phyloP scores from a whole-genome alignment of 2,113 vertebrate genomes.

The Ciconia maguari region DNA sequence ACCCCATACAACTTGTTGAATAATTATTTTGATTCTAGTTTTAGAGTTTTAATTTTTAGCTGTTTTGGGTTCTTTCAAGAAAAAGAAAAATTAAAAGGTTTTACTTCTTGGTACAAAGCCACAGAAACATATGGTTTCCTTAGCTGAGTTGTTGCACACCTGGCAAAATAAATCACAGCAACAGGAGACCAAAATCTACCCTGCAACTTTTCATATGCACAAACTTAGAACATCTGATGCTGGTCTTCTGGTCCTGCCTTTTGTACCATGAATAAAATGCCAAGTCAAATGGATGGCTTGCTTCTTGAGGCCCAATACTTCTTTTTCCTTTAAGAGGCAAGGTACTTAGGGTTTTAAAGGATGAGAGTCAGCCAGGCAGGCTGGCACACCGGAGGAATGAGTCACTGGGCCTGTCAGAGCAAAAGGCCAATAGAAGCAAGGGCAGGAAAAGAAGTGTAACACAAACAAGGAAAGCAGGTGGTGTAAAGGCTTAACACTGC shows the following conservation, averaged over 20 bases:
- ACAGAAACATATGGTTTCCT: conserved; percentile 59
- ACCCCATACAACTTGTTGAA: conserved; percentile 5
- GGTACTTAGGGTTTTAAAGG: not conserved
- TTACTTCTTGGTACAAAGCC: conserved; percentile 41
- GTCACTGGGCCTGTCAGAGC: not conserved
- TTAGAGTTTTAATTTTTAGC: conserved; percentile 17
- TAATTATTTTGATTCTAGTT: conserved; percentile 40
- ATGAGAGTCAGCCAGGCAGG: not conserved
- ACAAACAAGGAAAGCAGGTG: conserved; percentile 48
- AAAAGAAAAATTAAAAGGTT: not conserved
- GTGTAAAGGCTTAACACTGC: conserved; percentile 59
- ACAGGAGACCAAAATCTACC: conserved; percentile 42
- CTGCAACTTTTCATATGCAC: conserved; percentile 21
- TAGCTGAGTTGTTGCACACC: conserved; percentile 42
- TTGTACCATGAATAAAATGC: not conserved
- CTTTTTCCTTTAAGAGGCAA: conserved; percentile 13
- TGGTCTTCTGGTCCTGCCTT: not conserved
- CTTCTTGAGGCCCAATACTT: not conserved
- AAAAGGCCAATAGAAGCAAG: conserved; percentile 14
- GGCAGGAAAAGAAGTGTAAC: conserved; percentile 35
- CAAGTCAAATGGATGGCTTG: conserved; percentile 7
- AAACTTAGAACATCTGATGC: not conserved
- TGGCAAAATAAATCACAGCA: conserved; percentile 66
- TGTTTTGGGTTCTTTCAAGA: not conserved
- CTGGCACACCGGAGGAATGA: not conserved